Evolutionary conservation across 2,113 vertebrate genomes (phyloP).

Genomic region (Silurus meridionalis): DNA sequence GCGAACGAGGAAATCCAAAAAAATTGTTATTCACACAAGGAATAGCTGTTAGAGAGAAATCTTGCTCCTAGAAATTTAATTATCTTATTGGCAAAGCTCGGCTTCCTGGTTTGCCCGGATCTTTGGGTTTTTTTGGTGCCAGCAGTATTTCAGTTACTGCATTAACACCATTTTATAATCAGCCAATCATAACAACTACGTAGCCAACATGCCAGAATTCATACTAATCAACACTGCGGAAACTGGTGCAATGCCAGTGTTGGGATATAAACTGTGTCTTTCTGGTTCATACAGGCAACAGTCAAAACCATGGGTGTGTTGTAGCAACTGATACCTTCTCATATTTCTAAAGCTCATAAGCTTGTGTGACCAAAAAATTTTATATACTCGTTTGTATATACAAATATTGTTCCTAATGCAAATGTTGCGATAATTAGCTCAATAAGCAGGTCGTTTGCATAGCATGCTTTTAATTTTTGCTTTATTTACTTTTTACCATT

Average conservation of each 20-base stretch:
- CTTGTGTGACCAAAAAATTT: background rate
- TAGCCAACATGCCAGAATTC: conserved; percentile 14
- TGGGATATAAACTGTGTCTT: background rate
- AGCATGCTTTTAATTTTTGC: background rate
- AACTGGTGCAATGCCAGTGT: conserved; percentile 8
- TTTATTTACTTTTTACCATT: conserved; percentile 9
- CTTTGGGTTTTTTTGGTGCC: background rate
- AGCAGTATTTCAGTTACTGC: conserved; percentile 27
- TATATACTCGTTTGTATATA: background rate
- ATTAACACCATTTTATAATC: conserved; percentile 33
- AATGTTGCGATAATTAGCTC: conserved; percentile 4
- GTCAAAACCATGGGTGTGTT: background rate
- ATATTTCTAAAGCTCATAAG: background rate
- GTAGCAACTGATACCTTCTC: background rate
- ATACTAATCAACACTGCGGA: conserved; percentile 33
- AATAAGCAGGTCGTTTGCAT: background rate
- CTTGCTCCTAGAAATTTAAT: conserved; percentile 23
- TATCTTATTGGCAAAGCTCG: conserved; percentile 13
- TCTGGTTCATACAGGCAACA: background rate
- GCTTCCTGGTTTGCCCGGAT: background rate
- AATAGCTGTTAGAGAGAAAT: conserved; percentile 14
- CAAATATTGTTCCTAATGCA: background rate
- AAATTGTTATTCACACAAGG: background rate
- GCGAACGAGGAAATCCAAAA: background rate
- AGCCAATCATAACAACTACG: conserved; percentile 24